phyloP scores from a whole-genome alignment of 1,140 invertebrate species.

The Thalassaphorura encarpata region DNA sequence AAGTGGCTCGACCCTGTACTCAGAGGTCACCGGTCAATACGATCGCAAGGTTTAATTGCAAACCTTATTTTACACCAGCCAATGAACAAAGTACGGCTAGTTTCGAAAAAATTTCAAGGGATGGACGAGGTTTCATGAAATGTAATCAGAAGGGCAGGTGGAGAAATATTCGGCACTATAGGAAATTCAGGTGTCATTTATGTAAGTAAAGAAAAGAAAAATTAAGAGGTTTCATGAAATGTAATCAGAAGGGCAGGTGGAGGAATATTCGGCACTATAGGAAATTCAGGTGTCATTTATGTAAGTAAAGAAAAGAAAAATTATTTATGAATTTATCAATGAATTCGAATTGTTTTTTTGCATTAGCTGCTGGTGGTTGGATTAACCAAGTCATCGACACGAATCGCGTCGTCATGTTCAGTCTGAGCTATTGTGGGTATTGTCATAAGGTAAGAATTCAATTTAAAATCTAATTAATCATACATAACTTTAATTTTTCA shows the following conservation, averaged over 20 bases:
- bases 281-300: neutral
- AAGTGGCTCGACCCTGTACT: too few species aligned
- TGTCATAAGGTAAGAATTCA: neutral
- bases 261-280: too few species aligned
- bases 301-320: neutral
- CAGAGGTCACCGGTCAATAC: too few species aligned
- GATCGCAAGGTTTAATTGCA: too few species aligned
- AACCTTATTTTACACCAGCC: too few species aligned
- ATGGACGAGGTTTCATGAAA: neutral
- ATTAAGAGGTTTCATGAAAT: neutral
- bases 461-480: neutral
- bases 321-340: neutral
- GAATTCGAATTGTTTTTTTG: neutral
- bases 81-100: too few species aligned
- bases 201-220: neutral
- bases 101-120: too few species aligned
- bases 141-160: neutral
- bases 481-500: neutral
- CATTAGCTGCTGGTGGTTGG: conserved; percentile 2
- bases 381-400: neutral
- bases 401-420: conserved; percentile 2
- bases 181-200: neutral
- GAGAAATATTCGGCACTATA: neutral
- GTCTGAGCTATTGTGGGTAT: neutral
- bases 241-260: neutral